Evolutionary conservation across 2,888 invertebrate genomes (phyloP).

Genomic region (Ptilodon capucinus): DNA sequence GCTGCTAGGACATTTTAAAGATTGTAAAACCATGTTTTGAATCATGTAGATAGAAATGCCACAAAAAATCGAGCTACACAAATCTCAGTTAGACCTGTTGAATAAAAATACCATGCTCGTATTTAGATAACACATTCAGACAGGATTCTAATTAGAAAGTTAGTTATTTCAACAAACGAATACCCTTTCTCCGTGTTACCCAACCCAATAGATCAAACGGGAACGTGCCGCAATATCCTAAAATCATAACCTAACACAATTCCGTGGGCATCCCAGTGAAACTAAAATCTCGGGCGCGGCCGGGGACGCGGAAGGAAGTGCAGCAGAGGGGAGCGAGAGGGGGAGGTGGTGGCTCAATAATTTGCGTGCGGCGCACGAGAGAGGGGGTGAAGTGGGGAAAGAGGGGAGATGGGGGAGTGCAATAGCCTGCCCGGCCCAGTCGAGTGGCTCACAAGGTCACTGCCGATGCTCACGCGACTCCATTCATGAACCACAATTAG

Average conservation of each 20-base stretch:
- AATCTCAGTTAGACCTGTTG: too few species aligned
- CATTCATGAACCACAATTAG: conserved; percentile 68
- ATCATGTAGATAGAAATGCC: too few species aligned
- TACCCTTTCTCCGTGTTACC: too few species aligned
- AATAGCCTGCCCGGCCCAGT: conserved; percentile 41
- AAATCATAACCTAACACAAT: conserved; percentile 56
- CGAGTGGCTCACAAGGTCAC: conserved; percentile 68
- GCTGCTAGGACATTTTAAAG: too few species aligned
- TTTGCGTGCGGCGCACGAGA: conserved; percentile 57
- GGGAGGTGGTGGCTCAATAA: conserved; percentile 57
- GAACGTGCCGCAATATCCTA: conserved; percentile 7
- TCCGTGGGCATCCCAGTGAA: conserved; percentile 36
- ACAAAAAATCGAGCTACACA: too few species aligned
- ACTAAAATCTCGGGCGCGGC: conserved; percentile 55
- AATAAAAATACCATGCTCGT: too few species aligned
- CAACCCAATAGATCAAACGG: neutral
- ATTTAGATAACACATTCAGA: neutral
- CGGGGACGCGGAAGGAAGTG: conserved; percentile 62
- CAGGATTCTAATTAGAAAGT: neutral
- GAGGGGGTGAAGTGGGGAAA: conserved; percentile 12
- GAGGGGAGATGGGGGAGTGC: conserved; percentile 34
- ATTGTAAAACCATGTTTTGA: too few species aligned
- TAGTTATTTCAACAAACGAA: neutral
- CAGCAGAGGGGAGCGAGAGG: conserved; percentile 39
- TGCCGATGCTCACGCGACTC: conserved; percentile 64